Evolutionary conservation across 2,797 vertebrate species (phyloP), one percentile per base, ranked within the genome.

Genomic region (Acropternis orthonyx): DNA sequence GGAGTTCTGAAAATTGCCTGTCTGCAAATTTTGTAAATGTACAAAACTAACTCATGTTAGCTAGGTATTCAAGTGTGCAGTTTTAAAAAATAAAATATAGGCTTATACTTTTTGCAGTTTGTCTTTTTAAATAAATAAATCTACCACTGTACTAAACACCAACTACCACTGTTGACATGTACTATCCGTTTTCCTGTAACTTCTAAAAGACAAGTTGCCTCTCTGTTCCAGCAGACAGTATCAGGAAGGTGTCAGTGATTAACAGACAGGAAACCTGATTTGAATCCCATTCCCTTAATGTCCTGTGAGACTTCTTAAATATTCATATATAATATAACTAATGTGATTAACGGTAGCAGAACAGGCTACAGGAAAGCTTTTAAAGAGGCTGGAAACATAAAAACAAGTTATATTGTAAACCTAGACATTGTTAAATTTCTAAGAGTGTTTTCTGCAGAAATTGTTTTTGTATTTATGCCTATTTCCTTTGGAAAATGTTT

Each of bases 261-360:
- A 93, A 56, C n/a, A 85, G 69, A 9, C 79, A 92, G 85, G 67
- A 94, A 93, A 51, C 62, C 27, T 86, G 85, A 34, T 28, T 88
- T 62, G 56, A 86, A 88, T 89, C 54, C 51, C 36, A 48, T 84
- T 46, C 23, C 46, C 8, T 15, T 75, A 43, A 75, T 84, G 88
- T 96, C 83, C 80, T 78, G 32, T 46, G n/a, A 78, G 37, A 49
- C 10, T 76, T 84, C 51, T 65, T 71, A 90, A 92, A 78, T 88
- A 78, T 72, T 86, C 15, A 2, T 62, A 69, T 61, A 46, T 18
- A 72, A 18, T 66, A 19, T 78, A 71, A 46, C 41, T 68, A 39
- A 39, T 61, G 5, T 89, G 28, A 69, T 18, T 74, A 66, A 72
- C 1, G 5, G 14, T 56, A 66, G 59, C 15, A 55, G 26, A 91